Percentiles rank a stretch among this genome's conserved stretches.
These are phyloP conservation scores for Peribatodes rhomboidaria DNA, from an alignment of 2,888 invertebrate species.

Conservation along the genomic window DNA sequence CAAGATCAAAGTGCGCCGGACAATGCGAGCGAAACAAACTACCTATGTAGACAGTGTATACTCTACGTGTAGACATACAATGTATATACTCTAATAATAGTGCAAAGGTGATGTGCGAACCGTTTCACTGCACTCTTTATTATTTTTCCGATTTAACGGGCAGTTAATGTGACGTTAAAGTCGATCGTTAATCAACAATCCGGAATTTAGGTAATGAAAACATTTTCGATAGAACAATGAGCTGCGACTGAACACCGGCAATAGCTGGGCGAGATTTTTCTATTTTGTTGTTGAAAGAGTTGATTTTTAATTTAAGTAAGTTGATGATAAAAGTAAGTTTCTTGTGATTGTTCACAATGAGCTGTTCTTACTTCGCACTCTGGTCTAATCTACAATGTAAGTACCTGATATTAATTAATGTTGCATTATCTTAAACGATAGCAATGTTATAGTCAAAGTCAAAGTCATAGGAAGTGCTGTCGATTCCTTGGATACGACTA, in stretches of 20 bases:
- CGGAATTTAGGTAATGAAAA: conserved; percentile 59
- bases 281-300: too few species aligned
- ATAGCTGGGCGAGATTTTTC: not conserved
- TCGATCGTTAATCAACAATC: conserved; percentile 63
- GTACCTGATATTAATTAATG: too few species aligned
- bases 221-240: conserved; percentile 50
- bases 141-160: conserved; percentile 69
- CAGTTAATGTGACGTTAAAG: conserved; percentile 58
- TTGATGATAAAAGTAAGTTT: too few species aligned
- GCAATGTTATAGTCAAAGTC: too few species aligned
- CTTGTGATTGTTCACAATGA: too few species aligned
- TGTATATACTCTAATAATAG: conserved; percentile 43
- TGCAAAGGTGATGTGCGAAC: conserved; percentile 53
- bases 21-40: conserved; percentile 35
- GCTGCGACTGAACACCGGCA: conserved; percentile 37
- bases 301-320: too few species aligned
- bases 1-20: conserved; percentile 56
- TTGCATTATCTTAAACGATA: too few species aligned
- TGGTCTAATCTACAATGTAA: too few species aligned
- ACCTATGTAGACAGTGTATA: too few species aligned
- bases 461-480: not conserved
- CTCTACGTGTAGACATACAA: too few species aligned
- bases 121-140: conserved; percentile 66
- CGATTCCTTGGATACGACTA: not conserved
- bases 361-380: too few species aligned